Evolutionary conservation across 2,888 invertebrate genomes (phyloP).

Genomic region (Spilarctia lutea): DNA sequence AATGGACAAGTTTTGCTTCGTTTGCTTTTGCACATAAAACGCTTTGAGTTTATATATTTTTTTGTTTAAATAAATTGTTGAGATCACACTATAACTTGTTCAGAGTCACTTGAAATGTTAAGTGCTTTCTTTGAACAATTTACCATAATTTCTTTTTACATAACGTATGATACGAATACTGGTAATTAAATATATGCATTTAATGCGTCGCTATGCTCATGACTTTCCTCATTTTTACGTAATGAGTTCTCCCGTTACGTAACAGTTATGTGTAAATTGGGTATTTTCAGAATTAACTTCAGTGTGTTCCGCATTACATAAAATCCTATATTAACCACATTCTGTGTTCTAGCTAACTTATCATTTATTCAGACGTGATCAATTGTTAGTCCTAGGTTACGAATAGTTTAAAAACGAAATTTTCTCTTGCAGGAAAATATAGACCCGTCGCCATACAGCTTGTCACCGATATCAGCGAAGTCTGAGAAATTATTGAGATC

Average conservation of each 20-base stretch:
- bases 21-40: constrained; percentile 46
- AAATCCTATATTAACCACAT: neutral
- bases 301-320: neutral
- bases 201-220: neutral
- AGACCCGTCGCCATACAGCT: constrained; percentile 95
- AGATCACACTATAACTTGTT: constrained; percentile 2
- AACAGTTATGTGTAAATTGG: neutral
- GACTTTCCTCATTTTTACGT: neutral
- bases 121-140: constrained; percentile 10
- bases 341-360: no score
- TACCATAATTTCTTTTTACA: constrained; percentile 6
- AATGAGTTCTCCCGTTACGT: neutral
- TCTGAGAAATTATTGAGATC: constrained; percentile 97
- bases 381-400: neutral
- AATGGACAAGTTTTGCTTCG: constrained; percentile 44
- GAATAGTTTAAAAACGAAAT: constrained; percentile 10
- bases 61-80: constrained; percentile 32
- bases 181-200: neutral
- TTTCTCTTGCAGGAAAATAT: constrained; percentile 89
- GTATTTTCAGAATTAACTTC: neutral
- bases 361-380: no score
- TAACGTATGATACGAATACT: constrained; percentile 1
- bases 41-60: constrained; percentile 45
- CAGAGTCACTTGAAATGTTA: constrained; percentile 10
- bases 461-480: constrained; percentile 98